Evolutionary conservation across 1,140 invertebrate genomes (phyloP), one percentile per base, ranked within the genome.

Genomic region (Cryptotermes secundus): DNA sequence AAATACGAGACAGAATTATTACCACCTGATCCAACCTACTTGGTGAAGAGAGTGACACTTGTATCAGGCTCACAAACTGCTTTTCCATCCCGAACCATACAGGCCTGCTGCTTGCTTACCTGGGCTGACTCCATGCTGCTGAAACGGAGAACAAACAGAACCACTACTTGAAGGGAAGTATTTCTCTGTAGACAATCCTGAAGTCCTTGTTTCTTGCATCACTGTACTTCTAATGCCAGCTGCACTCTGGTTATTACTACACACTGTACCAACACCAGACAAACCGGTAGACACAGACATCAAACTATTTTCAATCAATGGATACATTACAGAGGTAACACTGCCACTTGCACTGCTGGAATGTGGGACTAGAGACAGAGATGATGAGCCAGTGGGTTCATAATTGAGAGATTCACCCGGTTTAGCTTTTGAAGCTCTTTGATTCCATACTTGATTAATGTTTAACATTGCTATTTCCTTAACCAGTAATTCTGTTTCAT

Each of bases 401-500:
- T n/a, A 72, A 3, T n/a, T 72, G 9, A 72, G 59, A 72, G 59
- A 72, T 26, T 72, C 59, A 72, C 59, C n/a, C 10, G 26, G 26
- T 72, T 72, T 72, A 26, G 7, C 26, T 72, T 72, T 72, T 31
- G 59, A 26, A 72, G n/a, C 59, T n/a, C 26, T 72, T 12, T 72
- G 26, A 72, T 72, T 72, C 59, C 59, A 72, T n/a, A 72, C 14
- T 14, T n/a, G 26, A 72, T 72, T 72, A 14, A 72, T 31, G 59
- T 72, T 72, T 16, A 72, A 72, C 59, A 72, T 72, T 14, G 59
- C 59, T 72, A 72, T 72, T 72, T 72, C 59, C n/a, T 72, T 72
- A 72, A 72, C 59, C 12, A 72, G 59, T 72, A 72, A 31, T 31
- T 72, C 59, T 72, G 59, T 72, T 31, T 72, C 59, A 31, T n/a